phyloP scores from a whole-genome alignment of 2,113 vertebrate species.

The Sakesphorus luctuosus region DNA sequence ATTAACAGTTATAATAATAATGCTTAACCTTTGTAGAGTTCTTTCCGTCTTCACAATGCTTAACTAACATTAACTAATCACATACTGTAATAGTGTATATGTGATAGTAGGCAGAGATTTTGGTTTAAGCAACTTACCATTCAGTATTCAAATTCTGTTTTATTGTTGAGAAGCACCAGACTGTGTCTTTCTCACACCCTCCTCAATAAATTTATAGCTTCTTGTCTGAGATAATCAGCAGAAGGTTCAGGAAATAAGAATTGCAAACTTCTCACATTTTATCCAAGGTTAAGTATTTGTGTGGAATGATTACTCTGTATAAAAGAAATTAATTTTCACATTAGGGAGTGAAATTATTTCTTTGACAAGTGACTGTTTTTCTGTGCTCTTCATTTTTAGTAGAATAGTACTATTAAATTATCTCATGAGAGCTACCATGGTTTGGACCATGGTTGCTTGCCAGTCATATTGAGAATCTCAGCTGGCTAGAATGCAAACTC shows the following conservation, averaged over 20 bases:
- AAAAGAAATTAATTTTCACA: background rate
- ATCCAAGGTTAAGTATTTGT: background rate
- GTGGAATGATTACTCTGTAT: background rate
- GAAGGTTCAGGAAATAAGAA: background rate
- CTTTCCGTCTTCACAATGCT: slow-evolving; percentile 14
- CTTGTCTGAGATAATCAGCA: background rate
- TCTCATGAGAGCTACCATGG: background rate
- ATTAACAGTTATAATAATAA: slow-evolving; percentile 34
- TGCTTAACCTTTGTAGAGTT: slow-evolving; percentile 31
- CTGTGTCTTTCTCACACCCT: background rate
- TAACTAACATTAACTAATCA: slow-evolving; percentile 48
- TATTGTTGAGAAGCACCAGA: background rate
- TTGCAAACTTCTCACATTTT: background rate
- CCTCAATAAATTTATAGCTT: background rate
- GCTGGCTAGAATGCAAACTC: background rate
- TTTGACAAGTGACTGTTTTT: background rate
- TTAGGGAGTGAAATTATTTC: background rate
- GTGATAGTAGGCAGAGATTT: background rate
- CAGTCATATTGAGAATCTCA: background rate
- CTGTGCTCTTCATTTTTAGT: background rate
- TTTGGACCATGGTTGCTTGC: background rate
- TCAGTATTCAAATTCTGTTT: background rate
- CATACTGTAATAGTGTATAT: background rate
- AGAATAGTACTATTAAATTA: background rate
- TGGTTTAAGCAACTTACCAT: background rate